These are phyloP conservation scores for Epinotia bilunana DNA, from an alignment of 2,888 invertebrate genomes.

Conservation along the genomic window DNA sequence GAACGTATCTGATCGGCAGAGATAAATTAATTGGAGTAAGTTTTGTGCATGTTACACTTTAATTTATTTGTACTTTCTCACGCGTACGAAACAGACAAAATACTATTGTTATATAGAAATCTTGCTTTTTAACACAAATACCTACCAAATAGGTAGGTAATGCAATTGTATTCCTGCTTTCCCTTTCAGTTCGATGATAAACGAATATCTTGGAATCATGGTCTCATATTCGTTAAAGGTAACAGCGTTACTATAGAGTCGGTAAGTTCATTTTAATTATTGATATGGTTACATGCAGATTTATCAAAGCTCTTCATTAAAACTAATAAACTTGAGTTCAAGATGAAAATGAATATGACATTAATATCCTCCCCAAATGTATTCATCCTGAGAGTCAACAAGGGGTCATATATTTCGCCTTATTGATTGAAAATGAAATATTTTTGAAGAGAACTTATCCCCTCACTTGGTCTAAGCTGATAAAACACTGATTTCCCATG, in stretches of 20 bases:
- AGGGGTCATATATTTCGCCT: too few relatives aligned
- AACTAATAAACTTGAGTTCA: too few relatives aligned
- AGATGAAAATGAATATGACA: too few relatives aligned
- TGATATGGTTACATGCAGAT: not conserved
- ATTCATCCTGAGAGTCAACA: too few relatives aligned
- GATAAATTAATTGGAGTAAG: conserved; percentile 71
- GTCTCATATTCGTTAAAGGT: conserved; percentile 68
- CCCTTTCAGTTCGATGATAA: conserved; percentile 79
- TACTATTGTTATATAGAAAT: not conserved
- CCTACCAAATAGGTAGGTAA: not conserved
- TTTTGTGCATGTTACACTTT: conserved; percentile 43
- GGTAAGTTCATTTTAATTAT: conserved; percentile 57
- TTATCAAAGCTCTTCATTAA: too few relatives aligned
- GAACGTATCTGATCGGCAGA: conserved; percentile 70
- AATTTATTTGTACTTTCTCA: not conserved
- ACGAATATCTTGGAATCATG: conserved; percentile 82
- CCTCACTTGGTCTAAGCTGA: too few relatives aligned
- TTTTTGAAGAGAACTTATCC: too few relatives aligned
- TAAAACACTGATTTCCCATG: too few relatives aligned
- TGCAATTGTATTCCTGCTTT: not conserved
- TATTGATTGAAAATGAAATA: too few relatives aligned
- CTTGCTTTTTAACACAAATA: not conserved
- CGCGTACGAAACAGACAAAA: not conserved
- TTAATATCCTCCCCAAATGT: too few relatives aligned
- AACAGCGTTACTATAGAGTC: conserved; percentile 71